Conservation (phyloP, 2,797 vertebrate genomes). For the Orestias chungarensis region DNA sequence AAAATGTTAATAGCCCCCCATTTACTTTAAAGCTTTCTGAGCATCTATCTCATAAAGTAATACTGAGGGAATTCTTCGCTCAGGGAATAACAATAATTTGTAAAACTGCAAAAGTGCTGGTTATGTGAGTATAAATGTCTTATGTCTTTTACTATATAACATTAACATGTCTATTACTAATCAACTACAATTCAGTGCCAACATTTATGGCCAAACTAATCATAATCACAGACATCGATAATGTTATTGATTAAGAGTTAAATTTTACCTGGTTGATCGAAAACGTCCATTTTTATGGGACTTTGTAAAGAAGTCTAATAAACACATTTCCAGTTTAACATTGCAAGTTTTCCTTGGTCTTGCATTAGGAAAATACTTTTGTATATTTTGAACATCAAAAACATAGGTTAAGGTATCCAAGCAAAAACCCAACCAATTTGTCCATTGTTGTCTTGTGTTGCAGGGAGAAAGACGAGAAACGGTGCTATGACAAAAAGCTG, state of each 20-base stretch:
- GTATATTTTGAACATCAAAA: neutral
- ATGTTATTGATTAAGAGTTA: neutral
- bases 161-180: neutral
- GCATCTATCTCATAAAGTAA: no score
- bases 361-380: neutral
- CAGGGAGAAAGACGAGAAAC: constrained; percentile 38
- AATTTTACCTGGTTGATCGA: neutral
- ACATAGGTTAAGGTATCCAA: neutral
- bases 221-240: neutral
- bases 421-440: constrained; percentile 1
- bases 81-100: no score
- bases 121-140: neutral
- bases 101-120: no score
- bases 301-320: neutral
- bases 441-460: constrained; percentile 32
- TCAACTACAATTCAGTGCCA: neutral
- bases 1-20: no score
- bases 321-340: neutral
- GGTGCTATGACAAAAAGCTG: constrained; percentile 5
- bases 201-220: neutral
- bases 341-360: neutral
- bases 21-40: no score
- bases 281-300: neutral
- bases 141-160: neutral
- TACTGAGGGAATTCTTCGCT: no score